Evolutionary conservation across 2,888 invertebrate species (phyloP).

Genomic region (Lutraria lutraria): DNA sequence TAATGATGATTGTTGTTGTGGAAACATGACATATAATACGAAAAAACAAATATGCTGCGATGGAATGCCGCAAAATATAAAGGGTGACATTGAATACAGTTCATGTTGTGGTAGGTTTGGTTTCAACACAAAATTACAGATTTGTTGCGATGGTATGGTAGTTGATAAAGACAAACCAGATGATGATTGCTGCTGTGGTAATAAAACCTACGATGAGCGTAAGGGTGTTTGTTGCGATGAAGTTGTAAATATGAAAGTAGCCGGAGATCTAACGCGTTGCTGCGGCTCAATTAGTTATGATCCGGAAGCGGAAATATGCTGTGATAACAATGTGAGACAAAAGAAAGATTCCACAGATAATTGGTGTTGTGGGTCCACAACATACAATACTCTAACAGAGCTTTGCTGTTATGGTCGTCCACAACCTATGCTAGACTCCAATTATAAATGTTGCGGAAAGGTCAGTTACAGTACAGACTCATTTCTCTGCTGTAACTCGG

Average conservation of each 20-base stretch:
- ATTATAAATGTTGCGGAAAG: slow-evolving; percentile 51
- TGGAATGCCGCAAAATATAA: slow-evolving; percentile 45
- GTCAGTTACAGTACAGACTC: slow-evolving; percentile 47
- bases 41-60: slow-evolving; percentile 48
- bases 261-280: slow-evolving; percentile 45
- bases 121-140: slow-evolving; percentile 46
- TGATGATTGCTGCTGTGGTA: slow-evolving; percentile 58
- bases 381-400: slow-evolving; percentile 48
- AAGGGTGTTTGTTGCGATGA: slow-evolving; percentile 58
- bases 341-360: slow-evolving; percentile 39
- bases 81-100: slow-evolving; percentile 39
- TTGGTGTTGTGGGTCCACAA: slow-evolving; percentile 52
- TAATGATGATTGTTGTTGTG: slow-evolving; percentile 56
- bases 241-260: slow-evolving; percentile 29
- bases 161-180: slow-evolving; percentile 35
- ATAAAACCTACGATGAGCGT: slow-evolving; percentile 35
- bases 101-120: slow-evolving; percentile 56
- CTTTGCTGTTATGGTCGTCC: slow-evolving; percentile 54
- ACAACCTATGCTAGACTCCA: slow-evolving; percentile 21
- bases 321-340: slow-evolving; percentile 36
- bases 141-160: slow-evolving; percentile 49
- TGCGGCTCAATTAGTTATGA: slow-evolving; percentile 53
- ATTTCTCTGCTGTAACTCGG: slow-evolving; percentile 55
- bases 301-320: slow-evolving; percentile 45
- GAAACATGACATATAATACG: slow-evolving; percentile 38